A percentile compares a stretch with the other conserved stretches of the same genome.
These are phyloP conservation scores for Anas georgica DNA, from an alignment of 2,797 vertebrate genomes.

Conservation along the genomic window DNA sequence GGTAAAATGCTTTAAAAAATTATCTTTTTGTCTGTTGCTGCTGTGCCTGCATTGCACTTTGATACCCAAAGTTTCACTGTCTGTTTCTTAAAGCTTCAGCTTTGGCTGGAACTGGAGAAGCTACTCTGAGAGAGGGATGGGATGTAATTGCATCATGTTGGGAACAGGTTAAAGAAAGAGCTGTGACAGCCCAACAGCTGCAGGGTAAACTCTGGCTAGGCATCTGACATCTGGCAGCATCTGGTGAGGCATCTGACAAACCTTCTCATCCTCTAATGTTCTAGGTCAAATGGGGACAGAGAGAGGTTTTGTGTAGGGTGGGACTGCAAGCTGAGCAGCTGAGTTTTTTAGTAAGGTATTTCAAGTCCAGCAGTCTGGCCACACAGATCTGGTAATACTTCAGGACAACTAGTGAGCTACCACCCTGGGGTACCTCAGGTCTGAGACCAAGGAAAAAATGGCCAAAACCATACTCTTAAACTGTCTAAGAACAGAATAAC, in stretches of 20 bases:
- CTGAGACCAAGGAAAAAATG: neutral
- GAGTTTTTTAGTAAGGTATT: neutral
- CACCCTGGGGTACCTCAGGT: neutral
- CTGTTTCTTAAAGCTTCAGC: neutral
- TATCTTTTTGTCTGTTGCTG: slow-evolving; percentile 25
- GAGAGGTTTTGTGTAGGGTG: neutral
- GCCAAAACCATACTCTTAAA: neutral
- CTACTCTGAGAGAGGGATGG: neutral
- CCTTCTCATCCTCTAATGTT: neutral
- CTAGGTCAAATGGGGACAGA: neutral
- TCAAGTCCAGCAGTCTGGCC: neutral
- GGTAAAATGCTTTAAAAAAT: slow-evolving; percentile 42
- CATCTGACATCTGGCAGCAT: neutral
- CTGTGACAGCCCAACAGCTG: neutral
- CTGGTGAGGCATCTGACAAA: neutral
- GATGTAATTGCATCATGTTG: neutral
- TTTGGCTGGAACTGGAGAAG: neutral
- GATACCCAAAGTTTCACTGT: neutral
- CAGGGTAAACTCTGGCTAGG: neutral
- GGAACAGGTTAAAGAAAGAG: neutral
- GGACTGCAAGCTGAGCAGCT: neutral
- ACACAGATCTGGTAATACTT: neutral
- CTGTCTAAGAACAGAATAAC: neutral
- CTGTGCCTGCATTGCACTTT: neutral
- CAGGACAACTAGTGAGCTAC: neutral